phyloP scores from a whole-genome alignment of 2,113 vertebrate genomes.

The Microtus richardsoni region DNA sequence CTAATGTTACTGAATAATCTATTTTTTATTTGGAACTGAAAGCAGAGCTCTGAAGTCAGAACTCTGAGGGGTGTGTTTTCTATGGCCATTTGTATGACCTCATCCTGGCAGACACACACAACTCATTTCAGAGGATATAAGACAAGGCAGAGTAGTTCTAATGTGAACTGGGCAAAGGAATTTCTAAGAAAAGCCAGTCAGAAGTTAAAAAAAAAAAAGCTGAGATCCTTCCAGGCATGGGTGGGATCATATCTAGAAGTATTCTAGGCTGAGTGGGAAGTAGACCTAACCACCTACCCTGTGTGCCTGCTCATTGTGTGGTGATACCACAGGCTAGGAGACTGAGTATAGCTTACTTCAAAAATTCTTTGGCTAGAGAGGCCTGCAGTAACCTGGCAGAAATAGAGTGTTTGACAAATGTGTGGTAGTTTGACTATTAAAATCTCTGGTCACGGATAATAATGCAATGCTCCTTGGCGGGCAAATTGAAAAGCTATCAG shows the following conservation, averaged over 20 bases:
- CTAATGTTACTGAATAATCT: not conserved
- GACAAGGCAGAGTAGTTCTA: not conserved
- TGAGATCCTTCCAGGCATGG: not conserved
- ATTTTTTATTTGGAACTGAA: not conserved
- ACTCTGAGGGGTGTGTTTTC: not conserved
- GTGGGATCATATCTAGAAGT: not conserved
- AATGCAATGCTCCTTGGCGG: constrained; percentile 70
- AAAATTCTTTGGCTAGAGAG: constrained; percentile 25
- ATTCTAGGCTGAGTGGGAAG: not conserved
- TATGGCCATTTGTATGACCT: not conserved
- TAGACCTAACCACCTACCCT: not conserved
- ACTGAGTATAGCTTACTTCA: constrained; percentile 10
- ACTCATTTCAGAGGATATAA: not conserved
- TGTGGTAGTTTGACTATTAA: constrained; percentile 75
- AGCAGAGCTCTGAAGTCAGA: not conserved
- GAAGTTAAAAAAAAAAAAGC: not conserved
- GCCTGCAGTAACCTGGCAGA: constrained; percentile 63
- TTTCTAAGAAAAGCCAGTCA: not conserved
- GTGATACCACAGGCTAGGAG: not conserved
- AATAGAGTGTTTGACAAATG: constrained; percentile 75
- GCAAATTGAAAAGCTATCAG: constrained; percentile 76
- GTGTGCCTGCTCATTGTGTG: not conserved
- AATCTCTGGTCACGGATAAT: constrained; percentile 64
- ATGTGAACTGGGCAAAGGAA: not conserved
- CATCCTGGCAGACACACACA: not conserved